Evolutionary conservation across 2,888 invertebrate genomes (phyloP), one percentile per base, ranked within the genome.

Genomic region (Dermolepida albohirtum): DNA sequence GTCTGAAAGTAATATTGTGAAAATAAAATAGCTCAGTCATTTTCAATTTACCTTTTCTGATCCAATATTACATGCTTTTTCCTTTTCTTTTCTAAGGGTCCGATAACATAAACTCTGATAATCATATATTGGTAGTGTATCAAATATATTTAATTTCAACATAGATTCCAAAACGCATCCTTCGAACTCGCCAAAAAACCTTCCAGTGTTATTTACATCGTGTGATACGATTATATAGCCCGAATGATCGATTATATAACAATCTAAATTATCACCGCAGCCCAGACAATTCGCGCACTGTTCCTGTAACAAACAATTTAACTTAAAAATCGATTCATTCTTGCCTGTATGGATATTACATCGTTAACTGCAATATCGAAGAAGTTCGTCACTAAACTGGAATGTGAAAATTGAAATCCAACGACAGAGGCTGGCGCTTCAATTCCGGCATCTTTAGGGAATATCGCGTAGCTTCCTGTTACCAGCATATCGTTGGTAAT

Each of bases 191-290:
- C 97, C 97, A 80, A 97, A 95, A 84, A 97, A 97, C 74, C 86
- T 86, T 0, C 97, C 96, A 0, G 92, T 92, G 57, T 92, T 86
- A 43, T 87, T 85, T 40, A 86, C 83, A 16, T 89, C 84, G 74
- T 89, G 87, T 0, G 94, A 89, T 8, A 94, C 85, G 0, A 97
- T 87, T 6, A 96, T 87, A 80, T 95, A 97, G 0, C 96, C 97
- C 76, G 95, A 95, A 80, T 92, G 93, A 80, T 97, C 97, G 47
- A 97, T 86, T n/a, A 97, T 86, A 80, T 92, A 97, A 79, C 97
- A 97, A 72, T 92, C 90, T 73, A 90, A 85, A 50, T 87, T 85
- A 29, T 87, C 87, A n/a, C 87, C 83, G 74, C 90, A 90, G n/a
- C 86, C 88, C 73, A 85, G 78, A 73, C 87, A 88, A 17, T 84